A percentile compares a stretch with the other conserved stretches of the same genome.
Conservation (phyloP, 2,113 vertebrate genomes). For the Coreoperca whiteheadi region DNA sequence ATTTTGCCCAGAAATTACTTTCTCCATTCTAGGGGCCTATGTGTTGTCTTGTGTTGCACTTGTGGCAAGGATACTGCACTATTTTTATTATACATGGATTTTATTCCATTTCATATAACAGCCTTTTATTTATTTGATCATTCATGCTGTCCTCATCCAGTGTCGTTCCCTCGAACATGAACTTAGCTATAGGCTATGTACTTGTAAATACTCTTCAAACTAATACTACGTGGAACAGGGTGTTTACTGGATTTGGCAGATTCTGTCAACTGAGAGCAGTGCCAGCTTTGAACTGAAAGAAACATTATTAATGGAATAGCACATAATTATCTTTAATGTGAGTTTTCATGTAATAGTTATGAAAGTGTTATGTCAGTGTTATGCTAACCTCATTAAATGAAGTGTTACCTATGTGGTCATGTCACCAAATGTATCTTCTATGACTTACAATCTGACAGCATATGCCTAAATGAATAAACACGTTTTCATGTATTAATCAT, state of each 20-base stretch:
- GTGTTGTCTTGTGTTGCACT: background rate
- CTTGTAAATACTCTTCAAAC: constrained; percentile 38
- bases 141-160: constrained; percentile 1
- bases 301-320: too few species aligned
- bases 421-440: background rate
- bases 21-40: background rate
- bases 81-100: background rate
- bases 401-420: background rate
- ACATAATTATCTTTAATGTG: background rate
- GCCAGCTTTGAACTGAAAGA: background rate
- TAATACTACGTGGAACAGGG: constrained; percentile 27
- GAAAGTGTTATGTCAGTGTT: background rate
- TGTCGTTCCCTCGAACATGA: constrained; percentile 5
- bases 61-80: background rate
- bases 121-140: constrained; percentile 4
- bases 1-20: background rate
- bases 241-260: constrained; percentile 32
- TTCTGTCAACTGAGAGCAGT: background rate
- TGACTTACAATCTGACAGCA: background rate
- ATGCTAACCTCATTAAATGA: background rate
- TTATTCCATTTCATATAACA: background rate
- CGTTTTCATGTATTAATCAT: background rate
- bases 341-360: background rate
- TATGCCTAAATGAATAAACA: background rate
- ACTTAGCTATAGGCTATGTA: constrained; percentile 19